Evolutionary conservation across 1,140 invertebrate genomes (phyloP), one percentile per base, ranked within the genome.

Genomic region (Drosophila funebris): DNA sequence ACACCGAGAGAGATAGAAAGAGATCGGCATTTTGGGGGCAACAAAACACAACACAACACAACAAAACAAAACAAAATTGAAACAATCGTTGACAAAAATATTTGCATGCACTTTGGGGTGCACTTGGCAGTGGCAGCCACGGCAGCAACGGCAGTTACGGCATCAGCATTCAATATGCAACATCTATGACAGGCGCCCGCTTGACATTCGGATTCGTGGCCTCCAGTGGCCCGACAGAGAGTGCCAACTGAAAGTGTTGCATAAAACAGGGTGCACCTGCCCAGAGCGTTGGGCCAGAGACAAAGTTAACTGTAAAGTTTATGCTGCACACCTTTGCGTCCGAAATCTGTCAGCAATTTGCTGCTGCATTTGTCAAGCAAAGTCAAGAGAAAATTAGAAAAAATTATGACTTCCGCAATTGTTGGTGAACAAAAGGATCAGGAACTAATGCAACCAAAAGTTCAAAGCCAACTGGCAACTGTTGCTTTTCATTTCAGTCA

Each of bases 391-490:
- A 84, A 84, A 84, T 83, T 84, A 79, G 78, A 71, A 77, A 76
- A 76, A 84, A 84, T 84, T 84, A 84, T 84, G 76, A 84, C 69
- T 84, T 79, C 64, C 68, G 73, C 64, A 78, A 85, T 85, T 82
- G 58, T 68, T 68, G 61, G 64, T 44, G 76, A 79, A 84, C 80
- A 84, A 82, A 82, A 76, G 76, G 68, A 71, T 69, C 57, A 16
- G 29, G 22, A 50, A 43, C 57, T 67, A 76, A 61, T 73, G 69
- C 68, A 70, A 60, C 62, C 62, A 70, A 77, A 81, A 68, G 69
- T 67, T 79, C 61, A 50, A 11, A 52, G 57, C 37, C 61, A 58
- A 5, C n/a, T n/a, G 78, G 74, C 78, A 85, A 87, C 82, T 87
- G 82, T 87, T 87, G 82, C 82, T 87, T 63, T 52, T 31, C 14